A percentile compares a stretch with the other conserved stretches of the same genome.
Conservation (phyloP, 2,888 invertebrate species). For the Pandemis heparana region DNA sequence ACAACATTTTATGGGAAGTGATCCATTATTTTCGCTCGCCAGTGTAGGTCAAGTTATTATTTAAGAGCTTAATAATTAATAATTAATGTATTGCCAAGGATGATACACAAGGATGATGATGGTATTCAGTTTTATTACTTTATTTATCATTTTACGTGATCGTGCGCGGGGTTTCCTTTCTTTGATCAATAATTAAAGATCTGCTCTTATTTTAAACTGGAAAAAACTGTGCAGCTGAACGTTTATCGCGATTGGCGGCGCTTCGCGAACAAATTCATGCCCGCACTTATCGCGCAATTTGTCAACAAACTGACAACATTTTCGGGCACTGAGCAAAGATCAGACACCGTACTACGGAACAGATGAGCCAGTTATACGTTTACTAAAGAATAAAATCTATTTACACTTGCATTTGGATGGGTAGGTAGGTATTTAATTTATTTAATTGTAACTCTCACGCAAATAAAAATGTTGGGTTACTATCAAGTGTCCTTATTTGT, state of each 20-base stretch:
- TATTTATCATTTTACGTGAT: background rate
- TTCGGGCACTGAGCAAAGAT: slow-evolving; percentile 68
- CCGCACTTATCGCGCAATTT: slow-evolving; percentile 79
- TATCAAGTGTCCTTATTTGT: background rate
- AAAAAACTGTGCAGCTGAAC: slow-evolving; percentile 19
- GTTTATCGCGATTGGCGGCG: slow-evolving; percentile 38
- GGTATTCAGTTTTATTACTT: background rate
- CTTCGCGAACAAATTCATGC: slow-evolving; percentile 58
- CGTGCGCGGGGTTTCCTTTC: background rate
- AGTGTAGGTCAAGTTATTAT: background rate
- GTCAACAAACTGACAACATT: slow-evolving; percentile 74
- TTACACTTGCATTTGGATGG: background rate
- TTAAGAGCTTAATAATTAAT: background rate
- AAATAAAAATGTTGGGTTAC: background rate
- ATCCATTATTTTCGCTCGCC: too few relatives aligned
- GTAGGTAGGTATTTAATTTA: background rate
- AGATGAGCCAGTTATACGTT: slow-evolving; percentile 10
- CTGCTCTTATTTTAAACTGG: slow-evolving; percentile 34
- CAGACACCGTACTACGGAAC: slow-evolving; percentile 45
- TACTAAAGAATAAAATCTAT: background rate
- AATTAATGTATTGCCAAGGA: background rate
- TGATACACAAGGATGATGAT: too few relatives aligned
- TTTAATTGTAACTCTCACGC: background rate
- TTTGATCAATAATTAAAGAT: slow-evolving; percentile 15
- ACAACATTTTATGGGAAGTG: too few relatives aligned